Base-by-base conservation (phyloP, 1,140 invertebrate species). In the Drosophila lowei region DNA sequence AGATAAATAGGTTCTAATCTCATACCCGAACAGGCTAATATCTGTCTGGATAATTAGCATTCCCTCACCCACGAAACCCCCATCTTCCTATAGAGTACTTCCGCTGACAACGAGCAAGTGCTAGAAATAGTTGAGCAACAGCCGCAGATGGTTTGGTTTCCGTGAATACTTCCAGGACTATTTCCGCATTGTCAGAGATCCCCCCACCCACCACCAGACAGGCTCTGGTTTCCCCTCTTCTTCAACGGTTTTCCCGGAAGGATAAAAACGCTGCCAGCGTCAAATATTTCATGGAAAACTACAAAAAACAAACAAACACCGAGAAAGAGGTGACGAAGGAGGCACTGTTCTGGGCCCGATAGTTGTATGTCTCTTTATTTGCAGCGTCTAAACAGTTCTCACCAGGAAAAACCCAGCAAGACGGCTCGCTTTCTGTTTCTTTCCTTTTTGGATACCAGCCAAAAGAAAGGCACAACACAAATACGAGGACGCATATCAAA, bases 401-500 rank as follows among this genome's bases (percentile, higher is more conserved):
- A 62, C 48, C 50, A 67, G 46, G 47, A 48, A 52, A 48, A 70
- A 41, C 48, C 30, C 44, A 48, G 34, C 41, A 34, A 43, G 15
- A 25, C n/a, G 11, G 8, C 6, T 13, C 21, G 11, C 16, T 48
- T 44, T 54, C 58, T 13, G 46, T 34, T 59, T 70, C 60, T 71
- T 13, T 21, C 21, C 21, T 60, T 77, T 75, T 88, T 81, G 77
- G 73, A 58, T 50, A 23, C 34, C 58, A 77, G 73, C 77, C 81
- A 85, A 76, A 70, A 74, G 60, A 77, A 85, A 81, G 80, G 80
- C 77, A 61, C 73, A 86, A 81, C 77, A 81, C 81, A 86, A 85
- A 86, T 77, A 85, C 81, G 81, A 86, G 81, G 74, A 85, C 81
- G 81, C 81, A 85, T 86, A 85, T 85, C 81, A 85, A 85, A 86